Conservation (phyloP, 2,113 vertebrate genomes). For the Glaucomys volans region DNA sequence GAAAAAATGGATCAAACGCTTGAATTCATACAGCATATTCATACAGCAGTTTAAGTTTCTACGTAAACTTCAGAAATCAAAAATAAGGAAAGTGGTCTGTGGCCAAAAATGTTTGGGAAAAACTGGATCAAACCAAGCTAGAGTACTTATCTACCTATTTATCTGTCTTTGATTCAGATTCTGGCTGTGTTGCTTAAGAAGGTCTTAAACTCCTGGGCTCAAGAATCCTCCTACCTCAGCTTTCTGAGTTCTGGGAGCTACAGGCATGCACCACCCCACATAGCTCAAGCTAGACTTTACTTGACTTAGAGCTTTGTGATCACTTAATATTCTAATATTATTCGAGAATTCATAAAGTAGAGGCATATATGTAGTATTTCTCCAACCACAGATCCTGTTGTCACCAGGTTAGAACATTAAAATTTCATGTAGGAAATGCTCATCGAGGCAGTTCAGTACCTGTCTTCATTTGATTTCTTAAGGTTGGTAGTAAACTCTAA, state of each 20-base stretch:
- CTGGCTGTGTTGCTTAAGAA: background rate
- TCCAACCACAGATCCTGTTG: slow-evolving; percentile 7
- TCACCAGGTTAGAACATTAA: slow-evolving; percentile 12
- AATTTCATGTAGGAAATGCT: background rate
- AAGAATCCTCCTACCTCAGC: background rate
- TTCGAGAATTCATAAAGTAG: background rate
- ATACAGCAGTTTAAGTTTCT: too few species aligned
- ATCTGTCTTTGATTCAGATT: background rate
- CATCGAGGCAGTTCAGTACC: background rate
- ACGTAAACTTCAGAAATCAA: background rate
- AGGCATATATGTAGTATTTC: background rate
- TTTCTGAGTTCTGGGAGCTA: background rate
- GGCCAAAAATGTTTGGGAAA: background rate
- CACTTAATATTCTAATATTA: slow-evolving; percentile 9
- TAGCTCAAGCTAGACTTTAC: background rate
- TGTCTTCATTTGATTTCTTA: background rate
- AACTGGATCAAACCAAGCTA: background rate
- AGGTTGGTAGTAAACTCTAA: background rate
- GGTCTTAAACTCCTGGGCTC: background rate
- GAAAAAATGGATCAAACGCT: background rate
- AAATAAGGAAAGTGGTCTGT: background rate
- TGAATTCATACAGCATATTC: background rate
- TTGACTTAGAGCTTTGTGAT: background rate
- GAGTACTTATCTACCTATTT: background rate
- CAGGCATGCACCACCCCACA: too few species aligned